A percentile compares a stretch with the other conserved stretches of the same genome.
These are phyloP conservation scores for Chondrosia reniformis DNA, from an alignment of 37 sponge, comb jelly and placozoan species.

Conservation along the genomic window DNA sequence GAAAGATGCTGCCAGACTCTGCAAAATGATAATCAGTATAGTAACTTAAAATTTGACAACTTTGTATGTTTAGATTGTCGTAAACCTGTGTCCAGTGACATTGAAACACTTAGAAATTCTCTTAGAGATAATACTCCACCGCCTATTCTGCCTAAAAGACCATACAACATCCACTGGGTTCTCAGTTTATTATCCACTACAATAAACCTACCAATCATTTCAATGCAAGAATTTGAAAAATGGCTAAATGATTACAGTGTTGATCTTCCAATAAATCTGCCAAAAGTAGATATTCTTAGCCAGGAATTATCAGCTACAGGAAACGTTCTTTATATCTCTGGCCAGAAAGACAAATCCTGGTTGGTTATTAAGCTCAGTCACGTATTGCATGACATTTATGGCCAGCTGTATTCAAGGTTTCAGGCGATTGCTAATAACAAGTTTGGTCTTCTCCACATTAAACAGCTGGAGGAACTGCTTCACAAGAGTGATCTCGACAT, in stretches of 20 bases:
- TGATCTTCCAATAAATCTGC: no score
- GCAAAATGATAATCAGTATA: not conserved
- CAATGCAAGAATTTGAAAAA: not conserved
- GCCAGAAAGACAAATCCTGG: not conserved
- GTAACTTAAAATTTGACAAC: not conserved
- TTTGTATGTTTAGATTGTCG: not conserved
- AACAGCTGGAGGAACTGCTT: not conserved
- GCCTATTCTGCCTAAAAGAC: not conserved
- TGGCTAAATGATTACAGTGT: not conserved
- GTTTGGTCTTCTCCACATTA: not conserved
- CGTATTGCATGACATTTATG: not conserved
- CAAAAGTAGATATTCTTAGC: no score
- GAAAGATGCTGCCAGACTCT: not conserved
- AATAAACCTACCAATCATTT: not conserved
- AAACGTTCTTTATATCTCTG: not conserved
- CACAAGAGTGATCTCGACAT: no score
- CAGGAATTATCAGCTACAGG: not conserved
- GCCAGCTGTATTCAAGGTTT: not conserved
- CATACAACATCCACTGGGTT: not conserved
- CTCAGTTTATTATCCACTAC: not conserved
- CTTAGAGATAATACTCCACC: not conserved
- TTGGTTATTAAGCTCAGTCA: not conserved
- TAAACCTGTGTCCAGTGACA: not conserved
- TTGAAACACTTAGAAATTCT: not conserved
- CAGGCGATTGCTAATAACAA: not conserved